Conservation (phyloP, 2,113 vertebrate genomes). For the Hydrolagus affinis region DNA sequence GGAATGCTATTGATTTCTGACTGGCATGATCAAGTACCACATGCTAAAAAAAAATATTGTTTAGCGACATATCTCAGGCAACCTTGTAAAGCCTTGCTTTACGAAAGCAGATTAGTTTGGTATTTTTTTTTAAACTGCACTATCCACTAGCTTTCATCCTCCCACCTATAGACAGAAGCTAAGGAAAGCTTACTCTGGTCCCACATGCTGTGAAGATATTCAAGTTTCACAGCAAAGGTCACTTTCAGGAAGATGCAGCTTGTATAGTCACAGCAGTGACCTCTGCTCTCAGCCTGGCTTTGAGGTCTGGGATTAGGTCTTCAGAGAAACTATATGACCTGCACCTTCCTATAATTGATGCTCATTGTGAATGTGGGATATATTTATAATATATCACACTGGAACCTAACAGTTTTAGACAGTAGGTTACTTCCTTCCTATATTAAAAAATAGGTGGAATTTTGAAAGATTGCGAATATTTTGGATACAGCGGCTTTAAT, state of each 20-base stretch:
- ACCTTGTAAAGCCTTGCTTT: neutral
- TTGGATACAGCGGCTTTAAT: neutral
- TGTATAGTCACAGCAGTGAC: neutral
- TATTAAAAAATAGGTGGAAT: neutral
- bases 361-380: slow-evolving; percentile 5
- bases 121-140: neutral
- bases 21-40: neutral
- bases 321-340: neutral
- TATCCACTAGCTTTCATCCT: neutral
- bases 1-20: no score
- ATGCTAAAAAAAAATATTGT: neutral
- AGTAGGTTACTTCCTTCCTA: neutral
- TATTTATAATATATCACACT: neutral
- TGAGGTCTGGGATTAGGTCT: neutral
- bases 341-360: neutral
- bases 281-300: neutral
- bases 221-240: neutral
- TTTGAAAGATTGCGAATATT: neutral
- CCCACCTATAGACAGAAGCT: neutral
- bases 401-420: neutral
- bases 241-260: neutral
- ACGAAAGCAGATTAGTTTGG: neutral
- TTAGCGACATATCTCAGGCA: neutral
- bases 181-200: neutral
- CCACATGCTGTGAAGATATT: neutral